Percentiles rank a stretch among this genome's conserved stretches.
Conservation (phyloP, 2,888 invertebrate species). For the Timema cristinae region DNA sequence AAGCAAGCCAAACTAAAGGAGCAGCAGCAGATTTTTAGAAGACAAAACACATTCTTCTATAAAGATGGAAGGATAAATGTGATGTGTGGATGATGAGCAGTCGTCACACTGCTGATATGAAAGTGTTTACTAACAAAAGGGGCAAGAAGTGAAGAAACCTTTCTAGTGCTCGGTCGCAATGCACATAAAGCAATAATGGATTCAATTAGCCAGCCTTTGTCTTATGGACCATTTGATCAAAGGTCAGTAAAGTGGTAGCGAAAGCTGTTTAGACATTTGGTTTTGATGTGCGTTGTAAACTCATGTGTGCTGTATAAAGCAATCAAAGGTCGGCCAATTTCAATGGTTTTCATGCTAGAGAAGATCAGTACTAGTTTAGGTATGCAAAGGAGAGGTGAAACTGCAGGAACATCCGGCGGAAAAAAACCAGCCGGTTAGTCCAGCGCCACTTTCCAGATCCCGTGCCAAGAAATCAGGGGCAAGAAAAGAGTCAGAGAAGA, state of each 20-base stretch:
- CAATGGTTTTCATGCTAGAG: too few species aligned
- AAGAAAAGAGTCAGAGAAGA: not conserved
- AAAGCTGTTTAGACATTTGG: not conserved
- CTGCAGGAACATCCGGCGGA: not conserved
- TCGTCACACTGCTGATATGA: not conserved
- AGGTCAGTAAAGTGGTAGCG: conserved; percentile 6
- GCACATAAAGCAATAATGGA: not conserved
- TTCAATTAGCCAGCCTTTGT: not conserved
- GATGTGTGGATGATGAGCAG: not conserved
- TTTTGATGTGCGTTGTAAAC: not conserved
- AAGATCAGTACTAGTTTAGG: too few species aligned
- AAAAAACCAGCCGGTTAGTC: not conserved
- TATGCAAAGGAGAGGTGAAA: not conserved
- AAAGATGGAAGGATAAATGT: not conserved
- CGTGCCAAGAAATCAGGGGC: not conserved
- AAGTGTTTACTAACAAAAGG: not conserved
- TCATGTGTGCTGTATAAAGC: not conserved
- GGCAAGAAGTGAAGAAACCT: too few species aligned
- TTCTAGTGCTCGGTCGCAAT: not conserved
- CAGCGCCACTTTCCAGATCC: not conserved
- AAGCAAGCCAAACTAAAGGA: not conserved
- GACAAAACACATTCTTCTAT: not conserved
- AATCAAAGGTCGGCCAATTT: not conserved
- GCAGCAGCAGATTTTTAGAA: not conserved
- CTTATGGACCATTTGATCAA: not conserved